Evolutionary conservation across 2,797 vertebrate species (phyloP), one percentile per base, ranked within the genome.

Genomic region (Linurgus olivaceus): DNA sequence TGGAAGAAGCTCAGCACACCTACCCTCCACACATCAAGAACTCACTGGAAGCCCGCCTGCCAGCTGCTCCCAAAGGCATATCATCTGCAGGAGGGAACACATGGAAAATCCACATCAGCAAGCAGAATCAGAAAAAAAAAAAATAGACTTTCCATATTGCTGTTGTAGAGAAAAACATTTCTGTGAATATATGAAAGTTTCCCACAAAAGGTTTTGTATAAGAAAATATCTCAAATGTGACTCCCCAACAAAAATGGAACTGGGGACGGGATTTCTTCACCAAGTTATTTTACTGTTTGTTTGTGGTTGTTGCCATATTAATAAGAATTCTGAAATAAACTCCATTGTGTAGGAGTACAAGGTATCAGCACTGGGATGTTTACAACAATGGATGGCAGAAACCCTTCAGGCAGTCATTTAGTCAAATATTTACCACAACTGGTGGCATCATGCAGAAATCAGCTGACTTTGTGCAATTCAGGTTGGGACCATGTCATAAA

Each of bases 1-100:
- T 58, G 77, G 67, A 81, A 70, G 75, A 94, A 92, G 79, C 37
- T 65, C 51, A 86, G 70, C 83, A 93, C 92, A 98, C 99, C 98
- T 98, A 99, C 99, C 99, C 99, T 98, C 98, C 99, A 96, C 98
- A 99, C 94, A 99, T 97, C 89, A 99, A 97, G 97, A 99, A 99
- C 90, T 99, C 99, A n/a, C 98, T 98, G 31, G 99, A 99, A n/a
- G 98, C 97, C 44, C 98, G 96, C 61, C 98, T 98, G 73, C 98
- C 97, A 52, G 96, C 96, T 35, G 97, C 95, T 96, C 98, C 99
- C 97, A 98, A 93, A 11, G 98, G 98, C 96, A 98, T 98, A 63
- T 99, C 99, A 96, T 98, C 99, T 99, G 96, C 91, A 94, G 88
- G 74, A 83, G 74, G 82, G 84, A 95, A 77, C 63, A 93, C 68